Percentiles rank a stretch among this genome's conserved stretches.
phyloP scores from a whole-genome alignment of 2,113 vertebrate genomes.

The Labrus mixtus region DNA sequence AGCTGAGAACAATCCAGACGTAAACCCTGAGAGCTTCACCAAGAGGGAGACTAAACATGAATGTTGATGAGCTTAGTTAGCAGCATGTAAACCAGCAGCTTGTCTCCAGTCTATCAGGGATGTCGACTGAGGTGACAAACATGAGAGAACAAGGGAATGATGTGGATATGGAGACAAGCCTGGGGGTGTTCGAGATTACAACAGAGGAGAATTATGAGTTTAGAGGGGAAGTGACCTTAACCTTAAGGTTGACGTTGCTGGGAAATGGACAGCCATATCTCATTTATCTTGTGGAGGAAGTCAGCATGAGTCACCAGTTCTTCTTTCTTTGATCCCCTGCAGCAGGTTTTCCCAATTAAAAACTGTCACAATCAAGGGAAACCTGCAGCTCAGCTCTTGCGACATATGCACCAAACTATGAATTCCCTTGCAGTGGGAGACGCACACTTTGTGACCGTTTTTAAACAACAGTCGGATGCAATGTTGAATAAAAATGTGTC shows the following conservation, averaged over 20 bases:
- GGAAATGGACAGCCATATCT: not conserved
- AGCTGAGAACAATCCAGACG: slow-evolving; percentile 13
- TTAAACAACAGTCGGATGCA: too few relatives aligned
- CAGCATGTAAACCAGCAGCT: not conserved
- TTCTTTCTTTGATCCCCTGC: not conserved
- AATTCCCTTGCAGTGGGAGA: too few relatives aligned
- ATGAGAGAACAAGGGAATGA: not conserved
- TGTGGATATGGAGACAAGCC: not conserved
- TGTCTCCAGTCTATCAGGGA: not conserved
- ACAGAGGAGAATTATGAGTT: not conserved
- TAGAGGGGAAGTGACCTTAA: not conserved
- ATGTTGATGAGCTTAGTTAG: slow-evolving; percentile 3
- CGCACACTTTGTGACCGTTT: too few relatives aligned
- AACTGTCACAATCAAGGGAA: not conserved
- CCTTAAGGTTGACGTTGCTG: not conserved
- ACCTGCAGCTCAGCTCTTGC: not conserved
- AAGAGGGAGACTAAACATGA: slow-evolving; percentile 11
- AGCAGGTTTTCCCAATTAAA: too few relatives aligned
- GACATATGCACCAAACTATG: too few relatives aligned
- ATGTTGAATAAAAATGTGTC: too few relatives aligned
- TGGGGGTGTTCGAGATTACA: not conserved
- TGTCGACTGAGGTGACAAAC: not conserved
- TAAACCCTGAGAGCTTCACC: not conserved
- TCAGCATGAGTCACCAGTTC: not conserved
- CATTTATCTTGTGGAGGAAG: not conserved